Conservation (phyloP, 2,113 vertebrate genomes). For the Xyrauchen texanus region DNA sequence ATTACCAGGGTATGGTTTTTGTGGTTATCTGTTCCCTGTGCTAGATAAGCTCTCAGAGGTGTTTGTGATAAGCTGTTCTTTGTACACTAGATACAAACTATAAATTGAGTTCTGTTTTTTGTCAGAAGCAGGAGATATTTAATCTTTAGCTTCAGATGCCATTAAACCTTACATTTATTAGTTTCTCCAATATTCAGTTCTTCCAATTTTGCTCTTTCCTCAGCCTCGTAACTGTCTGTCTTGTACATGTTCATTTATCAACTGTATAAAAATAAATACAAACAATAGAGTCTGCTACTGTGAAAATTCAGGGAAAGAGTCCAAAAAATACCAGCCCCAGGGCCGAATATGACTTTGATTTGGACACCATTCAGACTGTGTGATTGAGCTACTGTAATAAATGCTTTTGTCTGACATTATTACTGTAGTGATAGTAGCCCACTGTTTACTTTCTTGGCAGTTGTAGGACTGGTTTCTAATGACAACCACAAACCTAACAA, state of each 20-base stretch:
- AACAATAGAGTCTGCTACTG: constrained; percentile 15
- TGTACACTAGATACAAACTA: no score
- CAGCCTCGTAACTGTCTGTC: constrained; percentile 1
- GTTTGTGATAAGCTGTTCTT: no score
- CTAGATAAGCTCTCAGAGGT: no score
- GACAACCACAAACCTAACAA: constrained; percentile 23
- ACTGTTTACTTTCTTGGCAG: not conserved
- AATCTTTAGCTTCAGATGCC: constrained; percentile 48
- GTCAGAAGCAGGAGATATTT: constrained; percentile 45
- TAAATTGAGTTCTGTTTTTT: constrained; percentile 4
- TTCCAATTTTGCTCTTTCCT: constrained; percentile 22
- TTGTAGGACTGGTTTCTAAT: not conserved
- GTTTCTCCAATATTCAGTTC: constrained; percentile 2
- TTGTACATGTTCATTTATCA: constrained; percentile 4
- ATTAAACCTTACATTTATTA: constrained; percentile 50
- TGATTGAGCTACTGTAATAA: constrained; percentile 54
- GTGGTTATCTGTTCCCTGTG: no score
- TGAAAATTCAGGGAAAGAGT: not conserved
- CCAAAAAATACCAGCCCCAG: constrained; percentile 47
- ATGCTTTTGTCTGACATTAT: constrained; percentile 50
- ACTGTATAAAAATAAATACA: constrained; percentile 24
- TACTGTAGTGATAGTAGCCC: constrained; percentile 11
- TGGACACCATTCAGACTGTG: constrained; percentile 41
- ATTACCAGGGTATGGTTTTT: no score
- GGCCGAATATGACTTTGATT: constrained; percentile 50